Conservation (phyloP, 2,113 vertebrate species). For the Paraplagusia blochii region DNA sequence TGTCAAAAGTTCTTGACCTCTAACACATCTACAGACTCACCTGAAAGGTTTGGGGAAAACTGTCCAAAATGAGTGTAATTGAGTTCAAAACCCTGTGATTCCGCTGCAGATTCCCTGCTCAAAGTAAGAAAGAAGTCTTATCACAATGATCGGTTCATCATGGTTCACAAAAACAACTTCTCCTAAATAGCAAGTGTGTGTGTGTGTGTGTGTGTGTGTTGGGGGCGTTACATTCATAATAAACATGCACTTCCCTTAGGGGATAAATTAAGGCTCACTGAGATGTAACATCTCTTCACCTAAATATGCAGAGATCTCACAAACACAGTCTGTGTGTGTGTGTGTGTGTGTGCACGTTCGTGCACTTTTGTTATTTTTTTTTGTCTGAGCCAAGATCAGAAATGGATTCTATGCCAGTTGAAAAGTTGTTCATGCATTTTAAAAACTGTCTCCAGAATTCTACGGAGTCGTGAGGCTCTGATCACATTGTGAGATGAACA, state of each 20-base stretch:
- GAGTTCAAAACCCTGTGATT: background rate
- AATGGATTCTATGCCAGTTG: conserved; percentile 9
- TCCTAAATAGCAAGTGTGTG: conserved; percentile 42
- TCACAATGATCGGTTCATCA: conserved; percentile 22
- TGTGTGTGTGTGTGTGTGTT: conserved; percentile 1
- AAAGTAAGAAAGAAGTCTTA: conserved; percentile 30
- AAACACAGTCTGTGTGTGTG: conserved; percentile 14
- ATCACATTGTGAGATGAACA: too few relatives aligned
- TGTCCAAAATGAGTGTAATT: too few relatives aligned
- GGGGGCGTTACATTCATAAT: conserved; percentile 28
- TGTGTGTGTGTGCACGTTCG: conserved; percentile 4
- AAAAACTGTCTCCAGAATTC: too few relatives aligned
- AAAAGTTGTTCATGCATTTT: conserved; percentile 20
- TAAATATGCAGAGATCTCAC: conserved; percentile 27
- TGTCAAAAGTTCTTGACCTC: too few relatives aligned
- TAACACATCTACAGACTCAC: too few relatives aligned
- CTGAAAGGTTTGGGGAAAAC: too few relatives aligned
- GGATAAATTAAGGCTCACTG: conserved; percentile 57
- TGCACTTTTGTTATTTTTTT: background rate
- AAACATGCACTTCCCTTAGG: conserved; percentile 43
- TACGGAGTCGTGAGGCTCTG: too few relatives aligned
- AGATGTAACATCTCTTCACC: conserved; percentile 34
- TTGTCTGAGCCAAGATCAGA: background rate
- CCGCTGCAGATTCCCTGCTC: conserved; percentile 6
- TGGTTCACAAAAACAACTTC: conserved; percentile 32